Base-by-base conservation (phyloP, 2,888 invertebrate genomes). In the Aphidius colemani region DNA sequence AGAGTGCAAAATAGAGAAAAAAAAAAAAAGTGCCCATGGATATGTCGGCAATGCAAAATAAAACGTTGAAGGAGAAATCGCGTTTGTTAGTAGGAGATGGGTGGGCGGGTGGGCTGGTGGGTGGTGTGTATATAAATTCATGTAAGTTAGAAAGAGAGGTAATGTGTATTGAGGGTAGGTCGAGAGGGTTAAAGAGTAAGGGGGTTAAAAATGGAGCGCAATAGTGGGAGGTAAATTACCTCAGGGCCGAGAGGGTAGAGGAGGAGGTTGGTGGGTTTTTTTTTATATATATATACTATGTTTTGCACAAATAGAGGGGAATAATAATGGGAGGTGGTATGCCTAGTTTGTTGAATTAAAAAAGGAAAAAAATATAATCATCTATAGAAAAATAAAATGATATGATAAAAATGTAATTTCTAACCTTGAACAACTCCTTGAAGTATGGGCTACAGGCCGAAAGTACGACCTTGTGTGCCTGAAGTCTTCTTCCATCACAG, bases 391-490 rank as follows among this genome's bases (percentile, higher is more conserved):
- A 46, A 45, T 46, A 63, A 53, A 50, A 59, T 40, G 57, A 48
- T 49, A 58, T 10, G 50, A 59, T 53, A 56, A 50, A 65, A 51
- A 45, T 40, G 59, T 61, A 57, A 45, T 75, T 78, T 80, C 88
- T 88, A 87, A 91, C 91, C 88, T 91, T 91, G 85, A 92, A 91
- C 79, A 92, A 85, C 85, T 91, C 91, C 87, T 92, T 92, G 86
- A 93, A 93, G 86, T 92, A 93, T 74, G 93, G 92, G 85, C 92
- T 93, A 86, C 93, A 93, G 73, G 93, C 93, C 70, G 92, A 92
- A 72, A 93, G 87, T 76, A 91, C 90, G 83, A 93, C 90, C 86
- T 92, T 92, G 85, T 93, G 93, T 74, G 93, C 93, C 85, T 91
- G 90, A 79, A 93, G 86, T 82, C 90, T 88, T 84, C 90, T 89